A percentile compares a stretch with the other conserved stretches of the same genome.
Evolutionary conservation across 2,888 invertebrate species (phyloP).

Genomic region (Helobdella robusta): DNA sequence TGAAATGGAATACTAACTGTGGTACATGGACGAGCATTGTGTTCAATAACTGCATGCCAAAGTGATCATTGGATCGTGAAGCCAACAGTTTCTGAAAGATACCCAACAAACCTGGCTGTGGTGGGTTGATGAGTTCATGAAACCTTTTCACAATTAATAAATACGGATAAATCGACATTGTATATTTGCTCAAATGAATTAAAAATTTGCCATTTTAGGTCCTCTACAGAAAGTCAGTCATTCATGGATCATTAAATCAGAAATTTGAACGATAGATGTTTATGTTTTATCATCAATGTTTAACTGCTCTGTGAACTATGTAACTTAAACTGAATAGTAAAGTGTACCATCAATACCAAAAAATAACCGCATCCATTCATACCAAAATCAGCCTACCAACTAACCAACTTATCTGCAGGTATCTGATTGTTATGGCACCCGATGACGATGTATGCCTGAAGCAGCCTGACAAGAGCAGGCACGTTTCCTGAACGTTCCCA

Average conservation of each 20-base stretch:
- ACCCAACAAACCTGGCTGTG: slow-evolving; percentile 61
- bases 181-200: no score
- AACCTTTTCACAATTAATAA: no score
- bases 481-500: slow-evolving; percentile 92
- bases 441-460: slow-evolving; percentile 52
- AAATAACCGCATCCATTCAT: background rate
- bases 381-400: background rate
- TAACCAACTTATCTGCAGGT: slow-evolving; percentile 44
- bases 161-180: no score
- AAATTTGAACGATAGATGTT: no score
- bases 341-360: slow-evolving; percentile 18
- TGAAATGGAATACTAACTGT: slow-evolving; percentile 58
- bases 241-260: no score
- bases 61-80: slow-evolving; percentile 86
- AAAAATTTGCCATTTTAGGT: no score
- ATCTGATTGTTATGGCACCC: slow-evolving; percentile 64
- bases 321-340: slow-evolving; percentile 28
- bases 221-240: no score
- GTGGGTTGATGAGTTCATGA: no score
- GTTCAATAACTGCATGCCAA: slow-evolving; percentile 84
- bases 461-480: slow-evolving; percentile 69
- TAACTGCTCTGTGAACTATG: no score
- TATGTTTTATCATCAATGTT: no score
- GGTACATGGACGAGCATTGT: slow-evolving; percentile 74
- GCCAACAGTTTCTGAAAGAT: slow-evolving; percentile 93